Conservation (phyloP, 2,797 vertebrate genomes). For the Anomalospiza imberbis region DNA sequence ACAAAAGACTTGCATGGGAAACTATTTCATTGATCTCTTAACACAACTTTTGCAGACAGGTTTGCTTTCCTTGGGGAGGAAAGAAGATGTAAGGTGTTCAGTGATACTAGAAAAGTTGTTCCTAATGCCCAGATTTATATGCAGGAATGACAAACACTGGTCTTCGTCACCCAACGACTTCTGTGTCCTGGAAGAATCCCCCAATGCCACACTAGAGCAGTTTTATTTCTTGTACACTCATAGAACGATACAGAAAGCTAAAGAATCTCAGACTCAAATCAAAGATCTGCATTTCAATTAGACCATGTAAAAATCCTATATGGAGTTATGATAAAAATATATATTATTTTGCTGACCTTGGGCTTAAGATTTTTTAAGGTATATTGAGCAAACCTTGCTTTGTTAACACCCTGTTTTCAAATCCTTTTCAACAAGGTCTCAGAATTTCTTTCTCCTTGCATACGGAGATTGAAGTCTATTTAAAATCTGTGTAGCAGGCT, state of each 20-base stretch:
- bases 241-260: background rate
- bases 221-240: background rate
- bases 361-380: background rate
- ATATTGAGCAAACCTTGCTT: background rate
- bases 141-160: background rate
- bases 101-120: background rate
- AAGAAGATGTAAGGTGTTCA: background rate
- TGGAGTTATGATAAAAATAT: background rate
- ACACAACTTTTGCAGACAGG: background rate
- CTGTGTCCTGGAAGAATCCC: background rate
- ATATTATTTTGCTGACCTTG: background rate
- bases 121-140: background rate
- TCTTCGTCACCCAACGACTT: background rate
- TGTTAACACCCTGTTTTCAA: background rate
- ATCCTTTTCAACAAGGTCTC: background rate
- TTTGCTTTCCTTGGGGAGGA: background rate
- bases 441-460: background rate
- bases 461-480: background rate
- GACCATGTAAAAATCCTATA: background rate
- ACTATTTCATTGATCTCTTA: background rate
- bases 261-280: background rate
- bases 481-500: conserved; percentile 6
- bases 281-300: background rate
- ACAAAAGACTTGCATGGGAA: background rate
- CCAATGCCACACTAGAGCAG: background rate